A percentile compares a stretch with the other conserved stretches of the same genome.
These are phyloP conservation scores for Aspidiotus rigidus DNA, from an alignment of 2,888 invertebrate species.

Conservation along the genomic window DNA sequence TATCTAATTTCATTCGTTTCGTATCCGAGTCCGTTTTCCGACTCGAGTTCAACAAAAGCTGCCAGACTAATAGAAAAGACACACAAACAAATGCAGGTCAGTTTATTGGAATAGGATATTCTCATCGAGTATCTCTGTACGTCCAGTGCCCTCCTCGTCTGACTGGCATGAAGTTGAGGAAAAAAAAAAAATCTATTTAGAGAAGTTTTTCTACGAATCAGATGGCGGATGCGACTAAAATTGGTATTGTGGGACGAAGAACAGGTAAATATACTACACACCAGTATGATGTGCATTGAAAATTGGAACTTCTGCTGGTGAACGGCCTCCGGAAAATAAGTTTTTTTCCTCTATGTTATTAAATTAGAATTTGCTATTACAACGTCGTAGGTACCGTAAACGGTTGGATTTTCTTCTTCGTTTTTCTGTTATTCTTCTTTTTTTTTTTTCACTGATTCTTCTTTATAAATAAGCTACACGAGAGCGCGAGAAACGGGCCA, in stretches of 20 bases:
- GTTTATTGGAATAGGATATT: conserved; percentile 29
- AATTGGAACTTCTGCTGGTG: conserved; percentile 20
- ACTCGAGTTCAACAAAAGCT: too few species aligned
- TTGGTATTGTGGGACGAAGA: conserved; percentile 26
- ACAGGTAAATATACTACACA: conserved; percentile 8
- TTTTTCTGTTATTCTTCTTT: not conserved
- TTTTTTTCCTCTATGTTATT: conserved; percentile 21
- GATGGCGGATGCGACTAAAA: conserved; percentile 12
- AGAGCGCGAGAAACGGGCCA: too few species aligned
- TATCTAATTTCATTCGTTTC: too few species aligned
- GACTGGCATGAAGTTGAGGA: conserved; percentile 13
- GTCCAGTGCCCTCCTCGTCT: too few species aligned
- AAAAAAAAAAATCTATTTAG: conserved; percentile 17
- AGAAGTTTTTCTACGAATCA: conserved; percentile 22
- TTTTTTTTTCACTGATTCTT: conserved; percentile 1
- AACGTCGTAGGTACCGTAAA: not conserved
- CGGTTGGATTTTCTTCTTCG: conserved; percentile 14
- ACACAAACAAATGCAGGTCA: conserved; percentile 9
- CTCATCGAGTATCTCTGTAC: conserved; percentile 13
- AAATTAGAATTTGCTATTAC: conserved; percentile 29
- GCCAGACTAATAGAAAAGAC: too few species aligned
- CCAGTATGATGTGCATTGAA: not conserved
- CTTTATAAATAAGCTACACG: conserved; percentile 19
- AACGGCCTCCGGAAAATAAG: conserved; percentile 27
- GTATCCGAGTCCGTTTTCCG: too few species aligned